Evolutionary conservation across 1,140 invertebrate genomes (phyloP).

Genomic region (Habropoda laboriosa): DNA sequence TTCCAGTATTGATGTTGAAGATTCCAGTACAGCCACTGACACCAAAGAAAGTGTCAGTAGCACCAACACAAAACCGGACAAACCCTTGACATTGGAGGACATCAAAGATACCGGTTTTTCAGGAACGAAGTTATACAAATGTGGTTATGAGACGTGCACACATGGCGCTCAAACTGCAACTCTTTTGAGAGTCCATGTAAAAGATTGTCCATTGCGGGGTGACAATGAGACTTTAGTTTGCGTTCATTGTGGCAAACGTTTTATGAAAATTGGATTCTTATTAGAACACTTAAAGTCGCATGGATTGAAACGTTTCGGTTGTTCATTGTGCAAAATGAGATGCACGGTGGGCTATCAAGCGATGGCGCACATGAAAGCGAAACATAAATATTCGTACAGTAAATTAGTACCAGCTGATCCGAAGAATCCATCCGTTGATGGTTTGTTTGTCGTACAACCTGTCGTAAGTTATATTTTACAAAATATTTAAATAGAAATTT

Average conservation of each 20-base stretch:
- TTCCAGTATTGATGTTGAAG: not conserved
- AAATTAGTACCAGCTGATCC: conserved; percentile 81
- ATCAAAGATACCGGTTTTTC: conserved; percentile 75
- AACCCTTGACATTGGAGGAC: conserved; percentile 72
- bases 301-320: conserved; percentile 81
- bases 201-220: conserved; percentile 72
- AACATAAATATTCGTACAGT: conserved; percentile 80
- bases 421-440: conserved; percentile 81
- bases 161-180: conserved; percentile 66
- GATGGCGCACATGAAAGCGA: conserved; percentile 82
- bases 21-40: not conserved
- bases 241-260: conserved; percentile 80
- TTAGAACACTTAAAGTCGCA: conserved; percentile 81
- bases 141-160: conserved; percentile 79
- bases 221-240: conserved; percentile 76
- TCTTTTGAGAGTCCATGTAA: conserved; percentile 80
- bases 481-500: not conserved
- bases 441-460: conserved; percentile 82
- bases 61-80: conserved; percentile 11
- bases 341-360: conserved; percentile 80
- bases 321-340: conserved; percentile 81
- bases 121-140: conserved; percentile 81
- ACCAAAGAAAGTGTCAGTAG: not conserved
- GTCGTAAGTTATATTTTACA: conserved; percentile 68
- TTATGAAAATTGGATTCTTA: conserved; percentile 76